A percentile compares a stretch with the other conserved stretches of the same genome.
These are phyloP conservation scores for Ephestia elutella DNA, from an alignment of 1,140 invertebrate genomes.

Conservation along the genomic window DNA sequence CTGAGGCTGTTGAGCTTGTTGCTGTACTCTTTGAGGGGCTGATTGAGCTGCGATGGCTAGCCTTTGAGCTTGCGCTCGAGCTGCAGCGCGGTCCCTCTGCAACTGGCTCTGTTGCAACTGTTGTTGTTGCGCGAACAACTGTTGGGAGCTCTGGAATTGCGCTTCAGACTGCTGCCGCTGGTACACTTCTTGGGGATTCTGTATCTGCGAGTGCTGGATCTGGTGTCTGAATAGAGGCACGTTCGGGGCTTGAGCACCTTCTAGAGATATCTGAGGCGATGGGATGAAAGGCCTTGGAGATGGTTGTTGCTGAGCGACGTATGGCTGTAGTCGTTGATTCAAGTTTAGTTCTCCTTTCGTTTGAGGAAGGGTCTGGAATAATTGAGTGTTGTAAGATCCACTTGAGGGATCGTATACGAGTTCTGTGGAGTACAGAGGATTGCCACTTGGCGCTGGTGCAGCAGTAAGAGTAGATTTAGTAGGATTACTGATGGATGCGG, in stretches of 20 bases:
- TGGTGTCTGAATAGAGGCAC: constrained; percentile 69
- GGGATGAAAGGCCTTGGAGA: constrained; percentile 59
- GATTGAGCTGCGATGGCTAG: constrained; percentile 49
- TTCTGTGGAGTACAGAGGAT: constrained; percentile 84
- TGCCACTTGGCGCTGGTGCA: constrained; percentile 58
- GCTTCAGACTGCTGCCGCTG: constrained; percentile 81
- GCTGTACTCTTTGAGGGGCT: constrained; percentile 60
- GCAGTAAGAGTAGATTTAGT: constrained; percentile 53
- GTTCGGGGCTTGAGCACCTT: constrained; percentile 43
- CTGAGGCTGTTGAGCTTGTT: constrained; percentile 60
- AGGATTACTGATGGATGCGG: constrained; percentile 44
- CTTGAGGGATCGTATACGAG: constrained; percentile 84
- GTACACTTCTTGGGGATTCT: constrained; percentile 80
- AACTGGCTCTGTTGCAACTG: constrained; percentile 76
- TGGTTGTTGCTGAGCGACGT: constrained; percentile 77
- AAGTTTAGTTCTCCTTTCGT: constrained; percentile 81
- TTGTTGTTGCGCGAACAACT: constrained; percentile 83
- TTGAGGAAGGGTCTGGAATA: constrained; percentile 85
- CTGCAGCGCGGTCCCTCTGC: constrained; percentile 67
- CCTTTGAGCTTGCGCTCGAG: constrained; percentile 67
- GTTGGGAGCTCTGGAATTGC: constrained; percentile 81
- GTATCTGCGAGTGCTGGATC: constrained; percentile 50
- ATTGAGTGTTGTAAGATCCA: constrained; percentile 86
- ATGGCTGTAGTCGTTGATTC: constrained; percentile 83
- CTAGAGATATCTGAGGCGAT: constrained; percentile 58